Percentiles rank a stretch among this genome's conserved stretches.
phyloP scores from a whole-genome alignment of 1,140 invertebrate genomes.

The Lordiphosa stackelbergi region DNA sequence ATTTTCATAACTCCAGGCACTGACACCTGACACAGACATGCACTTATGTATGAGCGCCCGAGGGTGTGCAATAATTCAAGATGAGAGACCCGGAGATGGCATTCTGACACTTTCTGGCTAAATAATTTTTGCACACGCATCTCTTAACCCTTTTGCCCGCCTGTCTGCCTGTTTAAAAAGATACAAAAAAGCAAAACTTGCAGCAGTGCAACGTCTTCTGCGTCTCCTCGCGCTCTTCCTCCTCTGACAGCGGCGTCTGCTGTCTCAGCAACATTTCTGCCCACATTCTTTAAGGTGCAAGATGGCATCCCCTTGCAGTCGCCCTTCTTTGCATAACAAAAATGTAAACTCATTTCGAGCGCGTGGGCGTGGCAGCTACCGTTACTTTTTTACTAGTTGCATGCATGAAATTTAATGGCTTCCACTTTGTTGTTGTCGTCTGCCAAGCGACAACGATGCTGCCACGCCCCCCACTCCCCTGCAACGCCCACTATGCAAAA shows the following conservation, averaged over 20 bases:
- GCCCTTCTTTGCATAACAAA: conserved; percentile 62
- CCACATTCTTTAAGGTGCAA: conserved; percentile 68
- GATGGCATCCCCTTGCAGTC: conserved; percentile 43
- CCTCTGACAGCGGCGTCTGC: conserved; percentile 32
- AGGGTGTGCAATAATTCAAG: conserved; percentile 55
- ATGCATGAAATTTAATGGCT: conserved; percentile 75
- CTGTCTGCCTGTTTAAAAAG: conserved; percentile 26
- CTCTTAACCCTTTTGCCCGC: conserved; percentile 56
- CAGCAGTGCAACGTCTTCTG: conserved; percentile 42
- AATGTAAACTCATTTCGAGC: conserved; percentile 73
- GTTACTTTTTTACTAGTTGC: conserved; percentile 52
- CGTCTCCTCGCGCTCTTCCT: neutral
- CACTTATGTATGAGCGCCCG: conserved; percentile 12
- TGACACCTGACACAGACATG: conserved; percentile 67
- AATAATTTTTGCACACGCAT: conserved; percentile 68
- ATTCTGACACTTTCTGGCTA: conserved; percentile 70
- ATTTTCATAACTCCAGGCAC: conserved; percentile 74
- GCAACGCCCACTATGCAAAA: conserved; percentile 42
- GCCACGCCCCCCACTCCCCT: conserved; percentile 26
- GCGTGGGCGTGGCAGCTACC: conserved; percentile 65
- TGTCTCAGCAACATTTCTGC: conserved; percentile 65
- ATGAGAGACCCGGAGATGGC: conserved; percentile 41
- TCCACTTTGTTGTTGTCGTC: conserved; percentile 72
- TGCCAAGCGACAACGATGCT: conserved; percentile 32
- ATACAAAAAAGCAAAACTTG: conserved; percentile 57